Percentiles rank a stretch among this genome's conserved stretches.
phyloP scores from a whole-genome alignment of 2,888 invertebrate species.

The Parnassius glacialis region DNA sequence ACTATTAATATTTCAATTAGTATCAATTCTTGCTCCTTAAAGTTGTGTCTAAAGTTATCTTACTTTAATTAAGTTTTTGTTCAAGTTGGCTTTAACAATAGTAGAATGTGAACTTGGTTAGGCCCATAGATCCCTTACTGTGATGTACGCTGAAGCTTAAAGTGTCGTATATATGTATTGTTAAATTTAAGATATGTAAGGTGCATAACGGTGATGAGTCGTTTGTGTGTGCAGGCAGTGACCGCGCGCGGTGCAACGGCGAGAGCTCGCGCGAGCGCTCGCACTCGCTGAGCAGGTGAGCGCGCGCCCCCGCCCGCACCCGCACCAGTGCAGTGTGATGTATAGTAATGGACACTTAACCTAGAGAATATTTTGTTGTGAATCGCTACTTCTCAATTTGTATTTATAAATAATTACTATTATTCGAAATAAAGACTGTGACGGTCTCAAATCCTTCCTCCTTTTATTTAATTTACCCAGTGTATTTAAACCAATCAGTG shows the following conservation, averaged over 20 bases:
- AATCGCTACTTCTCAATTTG: conserved; percentile 80
- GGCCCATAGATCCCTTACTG: too few species aligned
- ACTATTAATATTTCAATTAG: too few species aligned
- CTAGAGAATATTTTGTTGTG: conserved; percentile 77
- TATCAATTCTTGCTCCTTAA: too few species aligned
- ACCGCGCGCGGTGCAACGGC: conserved; percentile 66
- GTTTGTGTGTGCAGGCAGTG: conserved; percentile 61
- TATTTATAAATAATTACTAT: conserved; percentile 76
- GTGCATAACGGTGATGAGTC: too few species aligned
- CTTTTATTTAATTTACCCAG: conserved; percentile 37
- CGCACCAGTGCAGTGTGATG: conserved; percentile 29
- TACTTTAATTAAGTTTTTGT: too few species aligned
- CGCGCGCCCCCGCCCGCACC: conserved; percentile 34
- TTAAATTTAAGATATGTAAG: too few species aligned
- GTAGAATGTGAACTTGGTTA: too few species aligned
- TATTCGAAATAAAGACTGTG: conserved; percentile 75
- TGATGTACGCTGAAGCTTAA: too few species aligned
- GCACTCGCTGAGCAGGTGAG: conserved; percentile 87
- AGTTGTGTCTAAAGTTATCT: too few species aligned
- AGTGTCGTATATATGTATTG: too few species aligned
- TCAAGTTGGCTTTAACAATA: too few species aligned
- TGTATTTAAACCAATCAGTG: not conserved
- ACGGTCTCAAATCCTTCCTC: conserved; percentile 52
- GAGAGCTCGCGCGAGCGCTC: conserved; percentile 69
- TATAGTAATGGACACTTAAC: conserved; percentile 32